Conservation (phyloP, 2,113 vertebrate species). For the Hyperoodon ampullatus region DNA sequence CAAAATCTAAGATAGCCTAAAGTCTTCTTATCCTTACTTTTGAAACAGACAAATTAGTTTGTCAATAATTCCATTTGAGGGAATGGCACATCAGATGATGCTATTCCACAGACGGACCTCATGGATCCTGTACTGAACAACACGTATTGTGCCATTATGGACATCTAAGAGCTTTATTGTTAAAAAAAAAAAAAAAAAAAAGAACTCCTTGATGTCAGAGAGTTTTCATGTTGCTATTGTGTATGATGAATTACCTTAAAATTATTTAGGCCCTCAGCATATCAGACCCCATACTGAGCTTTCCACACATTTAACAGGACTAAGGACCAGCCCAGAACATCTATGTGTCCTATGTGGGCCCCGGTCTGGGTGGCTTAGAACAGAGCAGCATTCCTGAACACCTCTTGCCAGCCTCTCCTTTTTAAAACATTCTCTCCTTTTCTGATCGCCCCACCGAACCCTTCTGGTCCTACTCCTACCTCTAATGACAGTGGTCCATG, state of each 20-base stretch:
- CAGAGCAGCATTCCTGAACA: neutral
- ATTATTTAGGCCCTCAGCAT: neutral
- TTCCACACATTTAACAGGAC: neutral
- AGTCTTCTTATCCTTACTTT: neutral
- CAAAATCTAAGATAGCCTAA: neutral
- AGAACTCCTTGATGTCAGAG: neutral
- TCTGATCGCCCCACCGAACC: neutral
- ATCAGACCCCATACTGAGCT: neutral
- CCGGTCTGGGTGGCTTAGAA: neutral
- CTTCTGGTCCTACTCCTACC: neutral
- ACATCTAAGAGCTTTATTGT: neutral
- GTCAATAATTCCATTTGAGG: neutral
- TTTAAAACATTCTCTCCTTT: neutral
- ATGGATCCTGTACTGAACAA: neutral
- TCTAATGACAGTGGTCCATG: neutral
- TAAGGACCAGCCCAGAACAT: neutral
- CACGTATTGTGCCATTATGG: neutral
- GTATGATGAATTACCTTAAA: neutral
- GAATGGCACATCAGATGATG: neutral
- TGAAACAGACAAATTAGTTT: slow-evolving; percentile 27
- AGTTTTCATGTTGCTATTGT: neutral
- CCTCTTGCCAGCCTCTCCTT: neutral
- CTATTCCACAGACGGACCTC: neutral
- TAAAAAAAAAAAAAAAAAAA: neutral
- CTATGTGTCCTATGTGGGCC: neutral